These are phyloP conservation scores for Regulus satrapa DNA, from an alignment of 2,113 vertebrate species.

Conservation along the genomic window DNA sequence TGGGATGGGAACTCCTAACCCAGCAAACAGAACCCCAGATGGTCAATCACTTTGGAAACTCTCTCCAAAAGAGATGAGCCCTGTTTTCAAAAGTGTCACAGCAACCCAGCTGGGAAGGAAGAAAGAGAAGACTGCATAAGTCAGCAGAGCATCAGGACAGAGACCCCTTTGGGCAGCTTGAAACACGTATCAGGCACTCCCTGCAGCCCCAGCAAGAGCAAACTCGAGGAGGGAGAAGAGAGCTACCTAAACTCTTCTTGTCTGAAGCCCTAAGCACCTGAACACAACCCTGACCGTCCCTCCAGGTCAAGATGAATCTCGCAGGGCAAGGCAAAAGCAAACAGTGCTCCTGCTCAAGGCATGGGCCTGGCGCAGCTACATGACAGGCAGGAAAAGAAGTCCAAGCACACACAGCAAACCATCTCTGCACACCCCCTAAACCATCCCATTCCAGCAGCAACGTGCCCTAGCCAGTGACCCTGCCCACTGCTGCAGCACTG, in stretches of 20 bases:
- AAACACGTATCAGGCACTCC: neutral
- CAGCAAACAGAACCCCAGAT: neutral
- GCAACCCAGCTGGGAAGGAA: neutral
- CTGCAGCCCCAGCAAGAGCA: neutral
- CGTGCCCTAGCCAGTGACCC: neutral
- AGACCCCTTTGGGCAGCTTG: neutral
- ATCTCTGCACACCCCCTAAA: neutral
- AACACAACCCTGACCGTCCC: neutral
- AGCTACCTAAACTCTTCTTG: neutral
- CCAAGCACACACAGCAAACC: neutral
- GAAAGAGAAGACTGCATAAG: neutral
- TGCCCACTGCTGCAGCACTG: neutral
- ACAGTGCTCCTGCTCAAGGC: neutral
- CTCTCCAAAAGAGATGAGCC: neutral
- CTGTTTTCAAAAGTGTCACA: neutral
- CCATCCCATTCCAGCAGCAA: neutral
- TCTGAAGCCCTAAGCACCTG: neutral
- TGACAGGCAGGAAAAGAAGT: neutral
- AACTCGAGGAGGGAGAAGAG: neutral
- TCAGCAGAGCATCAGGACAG: neutral
- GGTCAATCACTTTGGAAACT: neutral
- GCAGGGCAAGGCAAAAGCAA: neutral
- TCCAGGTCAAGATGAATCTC: neutral
- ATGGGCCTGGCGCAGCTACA: neutral
- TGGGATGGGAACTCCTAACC: neutral